Evolutionary conservation across 2,113 vertebrate genomes (phyloP).

Genomic region (Osmerus mordax): DNA sequence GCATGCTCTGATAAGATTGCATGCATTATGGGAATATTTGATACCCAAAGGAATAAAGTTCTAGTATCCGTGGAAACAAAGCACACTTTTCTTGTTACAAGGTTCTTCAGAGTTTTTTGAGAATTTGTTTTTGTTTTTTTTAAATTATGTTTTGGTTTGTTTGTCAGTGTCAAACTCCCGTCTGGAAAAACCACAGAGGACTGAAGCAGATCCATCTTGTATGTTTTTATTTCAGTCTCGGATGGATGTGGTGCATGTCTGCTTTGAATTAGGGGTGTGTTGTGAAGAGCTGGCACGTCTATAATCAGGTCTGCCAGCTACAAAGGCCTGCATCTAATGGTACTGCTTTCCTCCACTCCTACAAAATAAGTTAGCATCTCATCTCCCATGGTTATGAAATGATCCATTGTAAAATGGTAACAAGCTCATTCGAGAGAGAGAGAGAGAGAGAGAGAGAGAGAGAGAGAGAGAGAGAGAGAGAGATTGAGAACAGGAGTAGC

Average conservation of each 20-base stretch:
- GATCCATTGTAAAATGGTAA: constrained; percentile 64
- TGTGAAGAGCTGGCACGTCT: constrained; percentile 43
- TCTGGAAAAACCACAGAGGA: constrained; percentile 1
- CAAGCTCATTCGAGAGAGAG: constrained; percentile 49
- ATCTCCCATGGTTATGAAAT: constrained; percentile 36
- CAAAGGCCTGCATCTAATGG: constrained; percentile 46
- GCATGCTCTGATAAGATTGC: too few species aligned
- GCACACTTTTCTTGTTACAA: too few species aligned
- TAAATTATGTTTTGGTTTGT: too few species aligned
- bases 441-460: too few species aligned
- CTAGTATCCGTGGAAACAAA: too few species aligned
- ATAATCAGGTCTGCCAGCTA: constrained; percentile 47
- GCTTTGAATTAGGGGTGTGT: constrained; percentile 30
- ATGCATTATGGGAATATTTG: not conserved
- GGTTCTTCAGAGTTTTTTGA: too few species aligned
- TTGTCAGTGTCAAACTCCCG: constrained; percentile 1
- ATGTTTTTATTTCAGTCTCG: constrained; percentile 32
- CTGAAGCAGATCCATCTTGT: constrained; percentile 26
- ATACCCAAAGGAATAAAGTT: not conserved
- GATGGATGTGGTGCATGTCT: constrained; percentile 20
- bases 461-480: too few species aligned
- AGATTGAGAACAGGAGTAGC: too few species aligned
- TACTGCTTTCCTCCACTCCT: constrained; percentile 44
- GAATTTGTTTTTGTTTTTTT: too few species aligned
- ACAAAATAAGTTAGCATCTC: constrained; percentile 42